Evolutionary conservation across 2,888 invertebrate species (phyloP).

Genomic region (Meloe dianella): DNA sequence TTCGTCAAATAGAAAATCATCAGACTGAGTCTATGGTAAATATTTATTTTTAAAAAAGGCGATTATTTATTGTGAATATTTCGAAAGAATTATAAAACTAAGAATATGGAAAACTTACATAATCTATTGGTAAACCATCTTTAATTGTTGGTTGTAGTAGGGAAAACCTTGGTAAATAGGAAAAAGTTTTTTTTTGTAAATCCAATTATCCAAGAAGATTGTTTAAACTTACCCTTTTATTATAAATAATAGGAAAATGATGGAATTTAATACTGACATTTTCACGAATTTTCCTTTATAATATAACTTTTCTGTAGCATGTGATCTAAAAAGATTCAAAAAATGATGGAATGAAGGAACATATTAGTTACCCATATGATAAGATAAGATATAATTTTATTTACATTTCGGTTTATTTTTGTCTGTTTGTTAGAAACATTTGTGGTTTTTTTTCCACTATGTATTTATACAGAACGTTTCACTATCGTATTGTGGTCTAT

Average conservation of each 20-base stretch:
- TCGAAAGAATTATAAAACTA: neutral
- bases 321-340: neutral
- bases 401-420: slow-evolving; percentile 19
- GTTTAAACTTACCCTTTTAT: neutral
- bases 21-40: neutral
- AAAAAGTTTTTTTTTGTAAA: too few relatives aligned
- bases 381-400: slow-evolving; percentile 28
- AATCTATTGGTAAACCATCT: neutral
- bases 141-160: neutral
- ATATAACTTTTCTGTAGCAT: neutral
- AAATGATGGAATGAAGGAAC: slow-evolving; percentile 1
- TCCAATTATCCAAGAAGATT: too few relatives aligned
- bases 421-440: neutral
- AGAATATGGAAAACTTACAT: neutral
- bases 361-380: slow-evolving; percentile 17
- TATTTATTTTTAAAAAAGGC: neutral
- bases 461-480: too few relatives aligned
- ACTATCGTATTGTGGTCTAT: too few relatives aligned
- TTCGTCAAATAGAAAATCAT: neutral
- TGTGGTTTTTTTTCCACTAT: too few relatives aligned
- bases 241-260: neutral
- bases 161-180: too few relatives aligned
- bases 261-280: neutral
- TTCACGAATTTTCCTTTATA: neutral
- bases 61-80: too few relatives aligned